Conservation (phyloP, 2,113 vertebrate species). For the Nothocercus julius region DNA sequence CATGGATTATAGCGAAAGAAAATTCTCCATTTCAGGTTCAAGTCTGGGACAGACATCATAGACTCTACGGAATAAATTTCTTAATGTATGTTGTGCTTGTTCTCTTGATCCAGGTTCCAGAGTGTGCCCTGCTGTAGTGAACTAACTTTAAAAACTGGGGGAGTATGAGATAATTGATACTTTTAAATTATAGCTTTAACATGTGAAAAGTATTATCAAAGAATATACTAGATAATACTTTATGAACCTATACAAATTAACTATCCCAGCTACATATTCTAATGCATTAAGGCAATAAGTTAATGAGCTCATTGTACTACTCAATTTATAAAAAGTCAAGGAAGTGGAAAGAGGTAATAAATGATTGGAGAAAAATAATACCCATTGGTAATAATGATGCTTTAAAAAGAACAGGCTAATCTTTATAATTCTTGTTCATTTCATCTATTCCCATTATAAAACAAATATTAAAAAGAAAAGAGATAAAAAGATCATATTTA, state of each 20-base stretch:
- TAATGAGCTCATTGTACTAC: not conserved
- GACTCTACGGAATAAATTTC: not conserved
- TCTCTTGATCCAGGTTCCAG: not conserved
- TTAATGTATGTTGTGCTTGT: not conserved
- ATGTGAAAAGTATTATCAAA: not conserved
- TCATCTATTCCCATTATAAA: not conserved
- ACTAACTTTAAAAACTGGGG: not conserved
- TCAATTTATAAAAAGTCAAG: not conserved
- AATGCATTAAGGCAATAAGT: not conserved
- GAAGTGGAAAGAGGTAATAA: not conserved
- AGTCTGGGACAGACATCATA: not conserved
- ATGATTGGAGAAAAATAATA: not conserved
- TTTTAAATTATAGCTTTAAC: not conserved
- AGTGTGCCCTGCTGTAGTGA: not conserved
- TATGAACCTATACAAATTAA: not conserved
- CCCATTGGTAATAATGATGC: fast-evolving
- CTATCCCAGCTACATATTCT: not conserved
- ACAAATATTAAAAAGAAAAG: not conserved
- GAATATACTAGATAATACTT: not conserved
- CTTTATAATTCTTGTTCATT: not conserved
- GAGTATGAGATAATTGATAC: not conserved
- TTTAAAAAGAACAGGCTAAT: not conserved
- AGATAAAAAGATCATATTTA: not conserved
- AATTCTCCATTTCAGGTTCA: not conserved
- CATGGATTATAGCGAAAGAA: not conserved